Percentiles rank a stretch among this genome's conserved stretches.
Conservation (phyloP, 30 jellyfish, hydroid and myxozoan species). For the Aurelia sp. region DNA sequence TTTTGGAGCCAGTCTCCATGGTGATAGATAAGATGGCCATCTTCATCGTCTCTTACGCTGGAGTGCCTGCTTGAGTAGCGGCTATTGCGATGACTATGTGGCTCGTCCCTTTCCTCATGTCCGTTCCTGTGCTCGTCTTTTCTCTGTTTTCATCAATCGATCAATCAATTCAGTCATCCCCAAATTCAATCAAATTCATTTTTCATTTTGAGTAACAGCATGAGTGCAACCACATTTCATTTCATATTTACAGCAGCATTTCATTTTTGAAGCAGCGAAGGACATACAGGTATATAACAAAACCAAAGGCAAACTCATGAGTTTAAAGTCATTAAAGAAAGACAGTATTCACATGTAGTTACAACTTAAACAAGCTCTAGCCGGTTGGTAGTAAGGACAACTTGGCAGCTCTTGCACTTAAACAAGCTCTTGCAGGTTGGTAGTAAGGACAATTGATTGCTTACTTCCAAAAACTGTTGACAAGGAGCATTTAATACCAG, state of each 20-base stretch:
- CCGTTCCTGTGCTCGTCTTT: conserved; percentile 61
- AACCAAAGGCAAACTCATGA: conserved; percentile 76
- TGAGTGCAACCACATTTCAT: conserved; percentile 57
- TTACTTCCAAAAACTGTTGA: too few relatives aligned
- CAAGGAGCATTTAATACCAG: too few relatives aligned
- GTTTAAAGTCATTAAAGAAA: conserved; percentile 34
- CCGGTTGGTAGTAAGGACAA: too few relatives aligned
- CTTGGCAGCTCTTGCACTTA: too few relatives aligned
- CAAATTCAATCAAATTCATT: conserved; percentile 64
- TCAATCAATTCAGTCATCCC: conserved; percentile 16
- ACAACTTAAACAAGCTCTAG: too few relatives aligned
- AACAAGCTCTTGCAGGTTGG: too few relatives aligned
- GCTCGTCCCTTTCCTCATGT: conserved; percentile 47
- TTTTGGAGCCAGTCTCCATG: conserved; percentile 97
- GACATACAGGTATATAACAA: conserved; percentile 75
- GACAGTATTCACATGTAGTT: conserved; percentile 7
- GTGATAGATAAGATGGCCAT: conserved; percentile 95
- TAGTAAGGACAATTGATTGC: too few relatives aligned
- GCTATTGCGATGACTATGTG: conserved; percentile 54
- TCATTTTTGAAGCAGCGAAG: conserved; percentile 64
- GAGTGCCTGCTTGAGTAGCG: conserved; percentile 60
- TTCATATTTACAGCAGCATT: too few relatives aligned
- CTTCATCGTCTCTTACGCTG: conserved; percentile 87
- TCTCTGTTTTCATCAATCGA: conserved; percentile 57
- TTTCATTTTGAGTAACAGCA: conserved; percentile 54